Evolutionary conservation across 2,113 vertebrate species (phyloP), one percentile per base, ranked within the genome.

Genomic region (Aepyceros melampus): DNA sequence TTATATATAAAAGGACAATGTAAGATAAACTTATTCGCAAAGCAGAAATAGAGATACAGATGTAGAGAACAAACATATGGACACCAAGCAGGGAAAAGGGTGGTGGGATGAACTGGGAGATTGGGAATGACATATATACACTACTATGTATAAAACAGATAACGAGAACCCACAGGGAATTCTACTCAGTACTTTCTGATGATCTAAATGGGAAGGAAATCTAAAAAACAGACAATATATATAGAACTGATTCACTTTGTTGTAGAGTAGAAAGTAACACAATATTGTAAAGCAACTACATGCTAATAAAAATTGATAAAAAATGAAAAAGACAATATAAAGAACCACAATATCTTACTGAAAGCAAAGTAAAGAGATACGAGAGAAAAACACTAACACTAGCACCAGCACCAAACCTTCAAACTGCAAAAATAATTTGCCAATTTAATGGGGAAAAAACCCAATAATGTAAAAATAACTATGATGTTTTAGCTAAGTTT

Each of bases 401-500:
- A 94, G 17, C 51, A n/a, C n/a, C n/a, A n/a, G n/a, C n/a, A 93
- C 21, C 15, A 91, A 95, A 91, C 25, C 58, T 94, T 96, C 55
- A 62, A 95, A 67, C 9, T 90, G 29, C 51, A 92, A 97, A 95
- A 87, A 81, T 19, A 93, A 96, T 60, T 90, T 13, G 29, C 92
- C 53, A 92, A 94, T 78, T 79, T 83, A 91, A 94, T 78, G 31
- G 23, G 40, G 71, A 31, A 87, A 85, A 93, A 95, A 67, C 81
- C 53, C 55, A 96, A 43, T 23, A 89, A n/a, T n/a, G 64, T 79
- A 89, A 89, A 93, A 96, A 21, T 76, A 56, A 78, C n/a, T 56
- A 47, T 60, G 40, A n/a, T 79, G 16, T 78, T 92, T 81, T 60
- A 81, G 81, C 53, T 94, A 95, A 47, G 51, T 45, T 56, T 83